A percentile compares a stretch with the other conserved stretches of the same genome.
Conservation (phyloP, 2,113 vertebrate genomes). For the Ageneiosus marmoratus region DNA sequence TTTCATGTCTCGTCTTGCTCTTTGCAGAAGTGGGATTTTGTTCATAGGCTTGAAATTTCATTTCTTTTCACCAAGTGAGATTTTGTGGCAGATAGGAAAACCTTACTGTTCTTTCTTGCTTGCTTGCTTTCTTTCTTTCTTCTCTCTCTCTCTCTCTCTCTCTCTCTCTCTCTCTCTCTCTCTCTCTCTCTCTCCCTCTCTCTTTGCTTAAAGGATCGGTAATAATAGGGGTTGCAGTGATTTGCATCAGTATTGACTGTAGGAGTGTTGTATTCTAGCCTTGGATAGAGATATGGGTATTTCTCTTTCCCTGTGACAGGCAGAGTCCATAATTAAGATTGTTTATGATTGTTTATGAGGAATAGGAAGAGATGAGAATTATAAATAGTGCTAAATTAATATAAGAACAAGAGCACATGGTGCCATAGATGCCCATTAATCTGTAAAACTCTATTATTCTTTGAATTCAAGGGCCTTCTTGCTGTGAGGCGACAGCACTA, state of each 20-base stretch:
- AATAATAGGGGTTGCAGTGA: constrained; percentile 16
- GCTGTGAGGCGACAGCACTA: too few relatives aligned
- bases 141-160: background rate
- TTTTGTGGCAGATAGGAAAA: constrained; percentile 15
- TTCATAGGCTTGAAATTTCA: background rate
- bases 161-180: background rate
- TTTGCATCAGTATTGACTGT: constrained; percentile 41
- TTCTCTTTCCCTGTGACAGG: constrained; percentile 19
- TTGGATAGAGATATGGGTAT: constrained; percentile 22
- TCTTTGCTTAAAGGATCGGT: constrained; percentile 5
- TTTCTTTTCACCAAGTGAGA: constrained; percentile 27
- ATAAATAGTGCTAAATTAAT: background rate
- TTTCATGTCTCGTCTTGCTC: constrained; percentile 12
- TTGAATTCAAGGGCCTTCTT: background rate
- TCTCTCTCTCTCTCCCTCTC: constrained; percentile 2
- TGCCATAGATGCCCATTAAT: background rate
- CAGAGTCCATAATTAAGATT: constrained; percentile 27
- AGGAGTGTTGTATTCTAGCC: constrained; percentile 9
- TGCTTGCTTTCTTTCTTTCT: background rate
- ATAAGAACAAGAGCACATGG: background rate
- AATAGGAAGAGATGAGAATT: constrained; percentile 22
- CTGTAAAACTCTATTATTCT: background rate
- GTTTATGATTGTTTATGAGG: constrained; percentile 32
- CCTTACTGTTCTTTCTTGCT: background rate
- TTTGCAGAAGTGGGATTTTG: background rate